phyloP scores from a whole-genome alignment of 2,113 vertebrate genomes.

The Saccopteryx bilineata region DNA sequence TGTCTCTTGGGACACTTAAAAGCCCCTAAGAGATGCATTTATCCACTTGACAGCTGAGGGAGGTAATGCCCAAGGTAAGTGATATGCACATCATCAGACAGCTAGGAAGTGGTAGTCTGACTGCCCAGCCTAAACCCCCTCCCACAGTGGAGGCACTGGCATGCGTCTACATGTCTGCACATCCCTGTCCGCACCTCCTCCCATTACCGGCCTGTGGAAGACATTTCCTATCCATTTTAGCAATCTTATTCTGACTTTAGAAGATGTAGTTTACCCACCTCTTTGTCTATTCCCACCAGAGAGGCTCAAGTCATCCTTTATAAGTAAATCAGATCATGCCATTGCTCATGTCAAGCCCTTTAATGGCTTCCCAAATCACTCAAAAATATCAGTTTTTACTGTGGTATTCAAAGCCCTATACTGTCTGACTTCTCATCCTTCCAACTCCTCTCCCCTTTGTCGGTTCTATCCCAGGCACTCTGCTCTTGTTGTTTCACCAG shows the following conservation, averaged over 20 bases:
- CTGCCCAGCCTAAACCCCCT: not conserved
- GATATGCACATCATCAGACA: not conserved
- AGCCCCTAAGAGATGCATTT: not conserved
- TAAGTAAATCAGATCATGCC: not conserved
- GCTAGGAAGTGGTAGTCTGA: not conserved
- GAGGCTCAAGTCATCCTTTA: not conserved
- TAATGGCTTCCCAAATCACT: not conserved
- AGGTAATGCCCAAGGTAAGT: not conserved
- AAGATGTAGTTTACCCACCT: not conserved
- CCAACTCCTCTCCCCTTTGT: not conserved
- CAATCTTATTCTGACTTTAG: not conserved
- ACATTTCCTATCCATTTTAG: not conserved
- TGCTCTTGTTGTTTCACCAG: not conserved
- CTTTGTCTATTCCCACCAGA: not conserved
- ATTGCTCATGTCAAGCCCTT: not conserved
- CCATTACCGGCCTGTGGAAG: fast-evolving
- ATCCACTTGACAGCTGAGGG: not conserved
- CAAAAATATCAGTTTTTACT: not conserved
- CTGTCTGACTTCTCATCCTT: not conserved
- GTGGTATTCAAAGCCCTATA: not conserved
- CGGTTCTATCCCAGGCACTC: not conserved
- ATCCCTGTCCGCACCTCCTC: too few relatives aligned
- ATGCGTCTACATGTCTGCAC: too few relatives aligned
- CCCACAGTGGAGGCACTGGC: not conserved
- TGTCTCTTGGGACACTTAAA: not conserved